These are phyloP conservation scores for Piezodorus guildinii DNA, from an alignment of 1,140 invertebrate genomes.

Conservation along the genomic window DNA sequence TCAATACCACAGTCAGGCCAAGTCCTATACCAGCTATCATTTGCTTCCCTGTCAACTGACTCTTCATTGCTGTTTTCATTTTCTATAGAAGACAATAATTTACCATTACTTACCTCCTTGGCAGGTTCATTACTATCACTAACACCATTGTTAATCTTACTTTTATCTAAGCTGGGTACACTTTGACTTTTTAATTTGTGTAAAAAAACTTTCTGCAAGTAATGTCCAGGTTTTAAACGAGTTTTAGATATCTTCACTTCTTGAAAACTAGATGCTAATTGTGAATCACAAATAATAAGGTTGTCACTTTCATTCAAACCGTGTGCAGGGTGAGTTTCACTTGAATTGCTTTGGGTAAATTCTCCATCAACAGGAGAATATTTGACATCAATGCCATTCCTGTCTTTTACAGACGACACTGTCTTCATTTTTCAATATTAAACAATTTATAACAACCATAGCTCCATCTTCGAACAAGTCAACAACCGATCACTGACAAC, in stretches of 20 bases:
- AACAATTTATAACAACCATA: too few relatives aligned
- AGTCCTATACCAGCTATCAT: constrained; percentile 30
- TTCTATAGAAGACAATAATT: neutral
- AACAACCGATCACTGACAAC: too few relatives aligned
- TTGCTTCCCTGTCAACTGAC: constrained; percentile 2
- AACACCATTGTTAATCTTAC: constrained; percentile 17
- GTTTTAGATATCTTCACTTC: constrained; percentile 19
- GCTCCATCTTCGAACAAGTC: too few relatives aligned
- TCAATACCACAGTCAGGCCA: constrained; percentile 31
- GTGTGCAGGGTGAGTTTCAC: constrained; percentile 7
- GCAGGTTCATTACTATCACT: neutral
- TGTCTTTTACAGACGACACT: neutral
- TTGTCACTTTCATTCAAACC: constrained; percentile 20
- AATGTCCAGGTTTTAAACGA: constrained; percentile 26
- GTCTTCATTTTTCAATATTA: constrained; percentile 1
- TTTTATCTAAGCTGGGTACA: constrained; percentile 27
- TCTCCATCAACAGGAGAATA: constrained; percentile 5
- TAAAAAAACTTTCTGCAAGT: constrained; percentile 29
- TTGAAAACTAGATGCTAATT: constrained; percentile 27
- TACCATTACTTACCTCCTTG: neutral
- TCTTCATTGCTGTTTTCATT: constrained; percentile 10
- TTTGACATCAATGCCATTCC: constrained; percentile 5
- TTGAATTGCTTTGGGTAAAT: neutral
- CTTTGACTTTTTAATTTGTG: constrained; percentile 29
- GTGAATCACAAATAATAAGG: constrained; percentile 27